Conservation (phyloP, 2,888 invertebrate species). For the Esperia sulphurella region DNA sequence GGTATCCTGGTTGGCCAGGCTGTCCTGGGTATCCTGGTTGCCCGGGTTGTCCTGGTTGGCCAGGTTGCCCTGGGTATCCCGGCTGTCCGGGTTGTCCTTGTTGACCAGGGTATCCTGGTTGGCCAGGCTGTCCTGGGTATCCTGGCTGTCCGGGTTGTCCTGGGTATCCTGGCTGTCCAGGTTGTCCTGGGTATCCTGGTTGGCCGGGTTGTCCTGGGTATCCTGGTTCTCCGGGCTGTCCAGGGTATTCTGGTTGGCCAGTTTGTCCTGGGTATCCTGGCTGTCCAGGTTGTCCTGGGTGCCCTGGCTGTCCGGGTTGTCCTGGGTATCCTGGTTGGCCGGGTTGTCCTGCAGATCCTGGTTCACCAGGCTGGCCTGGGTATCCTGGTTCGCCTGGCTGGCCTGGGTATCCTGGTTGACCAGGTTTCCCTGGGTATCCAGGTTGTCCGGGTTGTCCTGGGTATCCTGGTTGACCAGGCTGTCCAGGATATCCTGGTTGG, state of each 20-base stretch:
- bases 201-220: slow-evolving; percentile 65
- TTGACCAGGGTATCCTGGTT: slow-evolving; percentile 5
- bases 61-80: slow-evolving; percentile 37
- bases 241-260: slow-evolving; percentile 42
- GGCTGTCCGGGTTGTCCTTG: slow-evolving; percentile 15
- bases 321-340: slow-evolving; percentile 16
- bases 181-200: slow-evolving; percentile 27
- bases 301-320: slow-evolving; percentile 22
- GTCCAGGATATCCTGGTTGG: slow-evolving; percentile 43
- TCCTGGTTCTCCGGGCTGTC: slow-evolving; percentile 46
- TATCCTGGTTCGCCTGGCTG: slow-evolving; percentile 16
- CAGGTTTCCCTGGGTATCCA: slow-evolving; percentile 19
- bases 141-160: slow-evolving; percentile 33
- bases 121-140: slow-evolving; percentile 16
- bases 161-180: slow-evolving; percentile 30
- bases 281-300: slow-evolving; percentile 34
- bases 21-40: slow-evolving; percentile 27
- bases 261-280: slow-evolving; percentile 26
- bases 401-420: slow-evolving; percentile 25
- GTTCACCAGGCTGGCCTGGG: slow-evolving; percentile 26
- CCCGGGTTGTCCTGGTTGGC: slow-evolving; percentile 29
- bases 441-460: slow-evolving; percentile 19
- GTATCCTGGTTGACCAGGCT: slow-evolving; percentile 58
- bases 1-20: slow-evolving; percentile 32
- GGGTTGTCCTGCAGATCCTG: slow-evolving; percentile 16